Percentiles rank a stretch among this genome's conserved stretches.
These are phyloP conservation scores for Chlorocebus sabaeus DNA, from an alignment of 2,113 vertebrate species.

Conservation along the genomic window DNA sequence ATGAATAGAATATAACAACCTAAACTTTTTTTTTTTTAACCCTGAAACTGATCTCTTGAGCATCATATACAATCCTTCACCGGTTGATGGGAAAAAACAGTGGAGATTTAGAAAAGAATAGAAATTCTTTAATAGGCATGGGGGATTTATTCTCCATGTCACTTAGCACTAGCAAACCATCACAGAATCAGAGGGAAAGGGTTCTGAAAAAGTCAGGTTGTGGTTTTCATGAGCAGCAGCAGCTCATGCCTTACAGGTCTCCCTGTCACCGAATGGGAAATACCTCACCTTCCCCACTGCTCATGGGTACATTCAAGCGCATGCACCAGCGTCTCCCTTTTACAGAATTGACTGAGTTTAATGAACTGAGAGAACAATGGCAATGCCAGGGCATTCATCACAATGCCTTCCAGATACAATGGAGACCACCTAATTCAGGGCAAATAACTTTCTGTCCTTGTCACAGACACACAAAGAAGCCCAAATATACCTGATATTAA, in stretches of 20 bases:
- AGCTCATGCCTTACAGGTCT: background rate
- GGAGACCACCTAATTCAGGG: background rate
- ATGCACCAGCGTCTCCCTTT: background rate
- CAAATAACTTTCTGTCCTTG: background rate
- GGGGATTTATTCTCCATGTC: slow-evolving; percentile 37
- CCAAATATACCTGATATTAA: background rate
- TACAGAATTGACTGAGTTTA: background rate
- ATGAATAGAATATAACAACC: slow-evolving; percentile 51
- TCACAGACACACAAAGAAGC: background rate
- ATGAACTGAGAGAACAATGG: background rate
- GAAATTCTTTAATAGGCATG: slow-evolving; percentile 33
- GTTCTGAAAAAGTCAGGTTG: background rate
- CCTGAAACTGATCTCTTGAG: slow-evolving; percentile 59
- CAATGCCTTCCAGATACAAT: background rate
- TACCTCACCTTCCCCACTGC: background rate
- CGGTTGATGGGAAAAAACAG: slow-evolving; percentile 56
- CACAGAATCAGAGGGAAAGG: background rate
- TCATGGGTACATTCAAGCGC: background rate
- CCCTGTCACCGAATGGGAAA: background rate
- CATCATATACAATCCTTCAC: slow-evolving; percentile 49
- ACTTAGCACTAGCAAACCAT: slow-evolving; percentile 47
- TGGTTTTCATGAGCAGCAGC: background rate
- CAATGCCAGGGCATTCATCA: background rate
- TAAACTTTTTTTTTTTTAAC: slow-evolving; percentile 32
- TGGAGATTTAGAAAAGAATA: slow-evolving; percentile 37